A percentile compares a stretch with the other conserved stretches of the same genome.
These are phyloP conservation scores for Marisa cornuarietis DNA, from an alignment of 1,140 invertebrate genomes.

Conservation along the genomic window DNA sequence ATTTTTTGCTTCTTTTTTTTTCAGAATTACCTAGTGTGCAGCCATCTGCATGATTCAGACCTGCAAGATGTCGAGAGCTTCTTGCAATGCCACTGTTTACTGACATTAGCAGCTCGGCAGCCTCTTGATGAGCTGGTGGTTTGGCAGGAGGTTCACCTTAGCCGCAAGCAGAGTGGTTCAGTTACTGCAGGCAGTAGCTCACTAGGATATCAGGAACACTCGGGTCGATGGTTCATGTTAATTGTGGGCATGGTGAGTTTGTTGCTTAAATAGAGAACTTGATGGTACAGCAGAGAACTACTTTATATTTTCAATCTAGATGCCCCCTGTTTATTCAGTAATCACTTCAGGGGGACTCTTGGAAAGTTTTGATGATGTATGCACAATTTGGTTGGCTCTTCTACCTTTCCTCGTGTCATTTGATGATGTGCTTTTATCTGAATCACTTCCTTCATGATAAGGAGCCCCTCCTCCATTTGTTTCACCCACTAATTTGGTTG, in stretches of 20 bases:
- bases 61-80: conserved; percentile 59
- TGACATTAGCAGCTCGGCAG: conserved; percentile 55
- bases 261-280: not conserved
- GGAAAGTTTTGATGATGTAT: too few species aligned
- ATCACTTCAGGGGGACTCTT: too few species aligned
- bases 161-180: conserved; percentile 31
- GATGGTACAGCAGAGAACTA: not conserved
- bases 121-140: conserved; percentile 61
- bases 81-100: conserved; percentile 58
- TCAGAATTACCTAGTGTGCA: conserved; percentile 44
- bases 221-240: conserved; percentile 61
- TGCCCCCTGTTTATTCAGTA: too few species aligned
- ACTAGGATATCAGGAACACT: conserved; percentile 51
- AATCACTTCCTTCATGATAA: too few species aligned
- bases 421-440: too few species aligned
- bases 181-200: conserved; percentile 15
- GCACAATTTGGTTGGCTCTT: too few species aligned
- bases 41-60: conserved; percentile 58
- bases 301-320: too few species aligned
- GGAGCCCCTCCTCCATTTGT: too few species aligned
- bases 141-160: conserved; percentile 65
- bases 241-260: conserved; percentile 64
- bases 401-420: too few species aligned
- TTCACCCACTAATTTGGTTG: too few species aligned
- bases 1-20: not conserved